Conservation (phyloP, 2,888 invertebrate genomes). For the Agrotis ipsilon region DNA sequence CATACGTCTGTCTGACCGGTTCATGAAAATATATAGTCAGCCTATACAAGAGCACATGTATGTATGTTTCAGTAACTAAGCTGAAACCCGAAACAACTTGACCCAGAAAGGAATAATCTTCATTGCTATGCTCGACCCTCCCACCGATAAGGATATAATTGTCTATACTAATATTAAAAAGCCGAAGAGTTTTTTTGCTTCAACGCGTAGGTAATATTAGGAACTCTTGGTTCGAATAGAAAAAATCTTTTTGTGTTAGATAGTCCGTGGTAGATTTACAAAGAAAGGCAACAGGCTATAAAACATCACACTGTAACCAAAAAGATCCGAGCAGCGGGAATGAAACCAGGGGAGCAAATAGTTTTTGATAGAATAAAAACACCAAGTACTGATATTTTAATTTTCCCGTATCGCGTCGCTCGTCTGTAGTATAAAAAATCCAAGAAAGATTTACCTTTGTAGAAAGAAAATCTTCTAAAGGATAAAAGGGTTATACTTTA, state of each 20-base stretch:
- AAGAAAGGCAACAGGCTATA: no score
- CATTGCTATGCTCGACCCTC: background rate
- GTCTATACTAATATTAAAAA: no score
- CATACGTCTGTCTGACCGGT: constrained; percentile 23
- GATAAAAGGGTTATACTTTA: background rate
- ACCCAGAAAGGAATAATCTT: constrained; percentile 12
- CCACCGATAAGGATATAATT: background rate
- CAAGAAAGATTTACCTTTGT: background rate
- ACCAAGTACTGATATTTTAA: no score
- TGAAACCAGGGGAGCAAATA: no score
- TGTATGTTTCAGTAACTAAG: constrained; percentile 6
- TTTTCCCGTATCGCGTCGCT: background rate
- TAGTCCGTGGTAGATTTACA: no score
- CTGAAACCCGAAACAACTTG: constrained; percentile 14
- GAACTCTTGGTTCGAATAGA: no score
- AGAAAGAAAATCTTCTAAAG: background rate
- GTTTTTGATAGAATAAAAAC: no score
- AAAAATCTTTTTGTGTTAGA: no score
- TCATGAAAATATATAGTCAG: constrained; percentile 32
- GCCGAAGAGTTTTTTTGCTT: no score
- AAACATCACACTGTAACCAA: no score
- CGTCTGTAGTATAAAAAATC: background rate
- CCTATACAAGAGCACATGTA: constrained; percentile 42
- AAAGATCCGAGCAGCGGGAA: no score
- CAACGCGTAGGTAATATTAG: no score